Conservation (phyloP, 1,140 invertebrate genomes). For the Armadillidium nasatum region DNA sequence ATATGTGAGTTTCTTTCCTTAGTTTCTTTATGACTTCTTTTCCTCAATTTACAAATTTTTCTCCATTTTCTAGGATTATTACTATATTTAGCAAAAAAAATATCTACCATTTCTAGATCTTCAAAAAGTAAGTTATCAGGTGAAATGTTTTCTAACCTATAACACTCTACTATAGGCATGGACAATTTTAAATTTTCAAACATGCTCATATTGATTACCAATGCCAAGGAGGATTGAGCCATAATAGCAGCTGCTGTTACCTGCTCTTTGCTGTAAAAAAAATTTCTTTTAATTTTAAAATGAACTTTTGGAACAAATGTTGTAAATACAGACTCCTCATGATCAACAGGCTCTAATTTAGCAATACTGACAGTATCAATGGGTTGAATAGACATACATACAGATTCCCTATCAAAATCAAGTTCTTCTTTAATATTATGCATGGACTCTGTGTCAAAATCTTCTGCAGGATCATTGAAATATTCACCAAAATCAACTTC, state of each 20-base stretch:
- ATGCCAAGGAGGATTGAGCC: neutral
- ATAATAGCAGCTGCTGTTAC: neutral
- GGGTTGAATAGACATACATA: no score
- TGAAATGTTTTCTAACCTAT: neutral
- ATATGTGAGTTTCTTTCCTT: neutral
- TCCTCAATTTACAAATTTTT: neutral
- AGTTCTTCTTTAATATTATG: no score
- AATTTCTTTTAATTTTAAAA: neutral
- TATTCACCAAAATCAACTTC: conserved; percentile 4
- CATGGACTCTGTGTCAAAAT: no score
- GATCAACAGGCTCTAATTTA: neutral
- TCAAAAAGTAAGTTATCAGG: neutral
- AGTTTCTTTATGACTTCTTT: neutral
- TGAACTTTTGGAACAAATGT: neutral
- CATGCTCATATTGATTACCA: neutral
- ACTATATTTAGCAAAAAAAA: conserved; percentile 2
- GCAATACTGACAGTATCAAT: no score
- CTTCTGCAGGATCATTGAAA: neutral
- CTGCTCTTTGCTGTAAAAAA: neutral
- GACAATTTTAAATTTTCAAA: neutral
- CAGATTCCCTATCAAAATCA: no score
- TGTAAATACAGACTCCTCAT: neutral
- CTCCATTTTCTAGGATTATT: neutral
- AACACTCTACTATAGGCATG: neutral
- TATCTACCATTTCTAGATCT: neutral